Evolutionary conservation across 2,113 vertebrate species (phyloP), one percentile per base, ranked within the genome.

Genomic region (Ageneiosus marmoratus): DNA sequence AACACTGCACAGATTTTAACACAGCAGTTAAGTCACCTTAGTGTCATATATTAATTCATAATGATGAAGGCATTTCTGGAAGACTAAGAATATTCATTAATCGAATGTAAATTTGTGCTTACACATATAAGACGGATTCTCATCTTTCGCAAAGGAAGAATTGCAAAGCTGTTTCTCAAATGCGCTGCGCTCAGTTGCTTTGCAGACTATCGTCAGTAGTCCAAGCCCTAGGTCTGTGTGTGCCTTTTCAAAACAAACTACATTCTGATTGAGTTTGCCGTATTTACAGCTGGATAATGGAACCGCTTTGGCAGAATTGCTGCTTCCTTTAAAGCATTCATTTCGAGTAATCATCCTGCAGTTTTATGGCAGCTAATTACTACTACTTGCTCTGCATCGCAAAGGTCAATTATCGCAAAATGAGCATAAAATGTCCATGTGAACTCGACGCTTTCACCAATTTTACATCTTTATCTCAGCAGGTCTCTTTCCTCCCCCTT

Each of bases 371-470:
- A 91, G 91, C 91, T 96, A 98, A 98, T 98, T 97, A 97, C 95
- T 92, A 92, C 91, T 95, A 96, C 96, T 97, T 95, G 96, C 96
- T 97, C 95, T 93, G 93, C 96, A 88, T 94, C 95, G 93, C 95
- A 95, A 96, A 96, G 96, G 96, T 98, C 96, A 99, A 97, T 99
- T 97, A 97, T 96, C 92, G 93, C 93, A 94, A 94, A 95, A 91
- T 89, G 91, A 92, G 90, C 91, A 90, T 91, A 93, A 94, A 93
- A 93, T 92, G 90, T 91, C 88, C 86, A 90, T 88, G 91, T 91
- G 89, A 88, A 91, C 91, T 89, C 69, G 70, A 87, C 90, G 89
- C 92, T 91, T 87, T 89, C 88, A 86, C 87, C 93, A 93, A 94
- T 95, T 97, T 94, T 96, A 94, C 92, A 85, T 90, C 92, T 93